Conservation (phyloP, 2,888 invertebrate genomes). For the Ennomos fuscantarius region DNA sequence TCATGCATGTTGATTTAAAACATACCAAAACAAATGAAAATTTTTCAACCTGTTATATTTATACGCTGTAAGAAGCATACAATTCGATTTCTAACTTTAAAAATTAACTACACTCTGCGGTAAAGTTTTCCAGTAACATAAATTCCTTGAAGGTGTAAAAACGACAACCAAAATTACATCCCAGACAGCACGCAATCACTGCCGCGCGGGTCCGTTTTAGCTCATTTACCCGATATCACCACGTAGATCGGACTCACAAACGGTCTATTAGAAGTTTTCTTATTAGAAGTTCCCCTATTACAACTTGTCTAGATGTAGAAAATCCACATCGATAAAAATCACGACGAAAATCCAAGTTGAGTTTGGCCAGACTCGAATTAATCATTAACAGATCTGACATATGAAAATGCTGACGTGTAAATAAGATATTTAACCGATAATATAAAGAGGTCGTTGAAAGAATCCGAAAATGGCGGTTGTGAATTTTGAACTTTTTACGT, state of each 20-base stretch:
- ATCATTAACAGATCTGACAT: too few species aligned
- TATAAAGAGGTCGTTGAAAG: too few species aligned
- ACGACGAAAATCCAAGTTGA: conserved; percentile 49
- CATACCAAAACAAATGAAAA: too few species aligned
- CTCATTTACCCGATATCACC: conserved; percentile 73
- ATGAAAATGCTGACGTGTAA: too few species aligned
- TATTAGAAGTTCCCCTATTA: conserved; percentile 82
- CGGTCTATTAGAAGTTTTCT: conserved; percentile 82
- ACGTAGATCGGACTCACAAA: conserved; percentile 71
- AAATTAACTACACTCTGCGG: conserved; percentile 1
- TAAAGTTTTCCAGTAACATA: conserved; percentile 21
- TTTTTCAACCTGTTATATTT: too few species aligned
- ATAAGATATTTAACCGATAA: too few species aligned
- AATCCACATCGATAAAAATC: conserved; percentile 68
- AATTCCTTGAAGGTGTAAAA: conserved; percentile 30
- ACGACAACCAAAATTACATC: conserved; percentile 42
- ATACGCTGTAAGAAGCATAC: too few species aligned
- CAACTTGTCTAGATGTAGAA: conserved; percentile 66
- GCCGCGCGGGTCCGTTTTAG: conserved; percentile 50
- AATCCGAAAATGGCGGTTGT: too few species aligned
- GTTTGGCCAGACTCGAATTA: conserved; percentile 13
- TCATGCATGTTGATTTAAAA: too few species aligned
- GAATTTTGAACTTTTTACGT: too few species aligned
- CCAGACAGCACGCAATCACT: conserved; percentile 58
- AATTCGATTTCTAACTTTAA: conserved; percentile 10